These are phyloP conservation scores for Volucella zonaria DNA, from an alignment of 2,888 invertebrate genomes.

Conservation along the genomic window DNA sequence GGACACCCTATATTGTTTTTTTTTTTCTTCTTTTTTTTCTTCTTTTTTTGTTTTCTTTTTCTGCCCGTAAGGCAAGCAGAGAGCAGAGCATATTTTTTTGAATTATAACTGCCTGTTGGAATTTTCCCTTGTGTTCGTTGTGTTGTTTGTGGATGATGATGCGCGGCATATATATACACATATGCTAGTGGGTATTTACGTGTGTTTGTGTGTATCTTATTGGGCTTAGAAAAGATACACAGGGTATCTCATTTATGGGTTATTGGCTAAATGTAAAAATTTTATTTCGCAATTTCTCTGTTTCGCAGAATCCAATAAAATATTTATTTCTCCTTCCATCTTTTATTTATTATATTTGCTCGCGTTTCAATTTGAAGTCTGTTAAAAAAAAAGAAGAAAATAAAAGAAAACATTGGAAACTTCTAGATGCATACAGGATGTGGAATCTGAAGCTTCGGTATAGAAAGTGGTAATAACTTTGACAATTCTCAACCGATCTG, in stretches of 20 bases:
- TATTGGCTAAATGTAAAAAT: background rate
- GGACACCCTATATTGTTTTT: conserved; percentile 8
- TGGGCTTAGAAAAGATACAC: background rate
- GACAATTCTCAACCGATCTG: too few species aligned
- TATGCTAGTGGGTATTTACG: background rate
- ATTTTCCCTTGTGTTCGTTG: background rate
- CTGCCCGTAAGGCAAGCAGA: background rate
- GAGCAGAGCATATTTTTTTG: conserved; percentile 16
- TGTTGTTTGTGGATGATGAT: too few species aligned
- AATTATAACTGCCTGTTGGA: conserved; percentile 37
- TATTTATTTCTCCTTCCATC: too few species aligned
- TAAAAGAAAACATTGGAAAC: too few species aligned
- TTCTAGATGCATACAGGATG: too few species aligned
- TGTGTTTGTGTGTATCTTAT: background rate
- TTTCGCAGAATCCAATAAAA: too few species aligned
- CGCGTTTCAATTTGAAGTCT: too few species aligned
- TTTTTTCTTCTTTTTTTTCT: conserved; percentile 13
- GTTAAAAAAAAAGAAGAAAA: too few species aligned
- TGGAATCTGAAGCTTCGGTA: too few species aligned
- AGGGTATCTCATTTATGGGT: background rate
- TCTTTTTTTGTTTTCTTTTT: background rate
- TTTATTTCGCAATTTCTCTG: too few species aligned
- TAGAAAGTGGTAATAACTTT: too few species aligned
- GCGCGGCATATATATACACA: background rate
- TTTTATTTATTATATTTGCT: too few species aligned